phyloP scores from a whole-genome alignment of 1,140 invertebrate genomes.

The Acromyrmex charruanus region DNA sequence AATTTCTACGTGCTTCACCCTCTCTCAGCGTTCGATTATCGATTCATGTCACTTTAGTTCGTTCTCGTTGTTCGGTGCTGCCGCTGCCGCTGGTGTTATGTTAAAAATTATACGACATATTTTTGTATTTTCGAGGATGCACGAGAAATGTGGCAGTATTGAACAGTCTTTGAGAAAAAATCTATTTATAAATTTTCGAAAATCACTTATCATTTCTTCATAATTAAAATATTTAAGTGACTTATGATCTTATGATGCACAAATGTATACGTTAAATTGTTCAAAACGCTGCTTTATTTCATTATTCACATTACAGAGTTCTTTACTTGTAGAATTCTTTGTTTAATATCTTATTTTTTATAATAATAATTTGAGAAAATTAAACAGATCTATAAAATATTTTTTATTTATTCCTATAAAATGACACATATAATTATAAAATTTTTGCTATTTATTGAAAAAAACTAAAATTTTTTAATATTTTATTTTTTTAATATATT shows the following conservation, averaged over 20 bases:
- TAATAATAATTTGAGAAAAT: slow-evolving; percentile 2
- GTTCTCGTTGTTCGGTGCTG: slow-evolving; percentile 58
- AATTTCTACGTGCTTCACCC: slow-evolving; percentile 74
- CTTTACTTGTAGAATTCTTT: background rate
- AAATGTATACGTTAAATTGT: background rate
- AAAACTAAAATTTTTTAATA: background rate
- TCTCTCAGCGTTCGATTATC: slow-evolving; percentile 72
- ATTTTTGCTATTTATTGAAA: background rate
- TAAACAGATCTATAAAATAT: background rate
- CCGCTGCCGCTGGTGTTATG: slow-evolving; percentile 51
- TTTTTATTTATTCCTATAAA: slow-evolving; percentile 8
- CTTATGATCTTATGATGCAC: background rate
- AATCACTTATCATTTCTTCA: slow-evolving; percentile 57
- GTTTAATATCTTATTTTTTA: background rate
- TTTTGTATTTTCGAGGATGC: slow-evolving; percentile 63
- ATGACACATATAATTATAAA: background rate
- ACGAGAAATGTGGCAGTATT: background rate
- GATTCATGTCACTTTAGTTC: slow-evolving; percentile 74
- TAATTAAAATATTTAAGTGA: slow-evolving; percentile 12
- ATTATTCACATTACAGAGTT: background rate
- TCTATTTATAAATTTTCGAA: slow-evolving; percentile 66
- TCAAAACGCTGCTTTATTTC: background rate
- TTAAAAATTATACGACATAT: slow-evolving; percentile 73
- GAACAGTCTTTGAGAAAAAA: slow-evolving; percentile 1
- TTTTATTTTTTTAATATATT: too few species aligned